Conservation (phyloP, 1,140 invertebrate genomes). For the Trinorchestia longiramus region DNA sequence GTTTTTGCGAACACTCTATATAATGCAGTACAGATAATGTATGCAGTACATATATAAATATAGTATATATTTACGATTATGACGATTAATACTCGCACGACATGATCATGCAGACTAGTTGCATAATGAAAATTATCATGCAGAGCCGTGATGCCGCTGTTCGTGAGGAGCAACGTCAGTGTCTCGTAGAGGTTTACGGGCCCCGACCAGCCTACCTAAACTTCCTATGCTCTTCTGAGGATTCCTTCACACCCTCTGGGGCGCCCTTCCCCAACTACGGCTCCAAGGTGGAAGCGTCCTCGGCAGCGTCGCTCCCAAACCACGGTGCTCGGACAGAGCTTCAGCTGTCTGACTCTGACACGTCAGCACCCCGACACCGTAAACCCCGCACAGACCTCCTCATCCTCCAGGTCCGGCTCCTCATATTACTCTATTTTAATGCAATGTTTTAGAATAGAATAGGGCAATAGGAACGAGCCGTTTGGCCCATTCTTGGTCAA, state of each 20-base stretch:
- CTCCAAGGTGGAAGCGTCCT: background rate
- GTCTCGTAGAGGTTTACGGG: slow-evolving; percentile 18
- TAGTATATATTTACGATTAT: no score
- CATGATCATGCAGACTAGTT: no score
- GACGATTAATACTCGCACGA: no score
- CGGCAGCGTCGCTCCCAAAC: background rate
- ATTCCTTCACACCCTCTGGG: background rate
- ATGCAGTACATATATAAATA: no score
- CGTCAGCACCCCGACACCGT: background rate
- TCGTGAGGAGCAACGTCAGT: slow-evolving; percentile 8
- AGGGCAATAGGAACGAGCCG: no score
- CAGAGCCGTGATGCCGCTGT: slow-evolving; percentile 43
- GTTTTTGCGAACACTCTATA: no score
- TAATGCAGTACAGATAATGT: no score
- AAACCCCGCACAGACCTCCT: slow-evolving; percentile 16
- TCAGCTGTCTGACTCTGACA: background rate
- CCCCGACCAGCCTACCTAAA: background rate
- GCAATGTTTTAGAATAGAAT: no score
- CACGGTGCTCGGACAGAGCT: background rate
- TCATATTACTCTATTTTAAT: background rate
- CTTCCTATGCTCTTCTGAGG: background rate
- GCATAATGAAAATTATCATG: no score
- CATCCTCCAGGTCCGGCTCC: slow-evolving; percentile 12
- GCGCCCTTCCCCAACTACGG: slow-evolving; percentile 8
- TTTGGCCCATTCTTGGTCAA: no score